A percentile compares a stretch with the other conserved stretches of the same genome.
Conservation (phyloP, 2,797 vertebrate species). For the Hippocampus kuda region DNA sequence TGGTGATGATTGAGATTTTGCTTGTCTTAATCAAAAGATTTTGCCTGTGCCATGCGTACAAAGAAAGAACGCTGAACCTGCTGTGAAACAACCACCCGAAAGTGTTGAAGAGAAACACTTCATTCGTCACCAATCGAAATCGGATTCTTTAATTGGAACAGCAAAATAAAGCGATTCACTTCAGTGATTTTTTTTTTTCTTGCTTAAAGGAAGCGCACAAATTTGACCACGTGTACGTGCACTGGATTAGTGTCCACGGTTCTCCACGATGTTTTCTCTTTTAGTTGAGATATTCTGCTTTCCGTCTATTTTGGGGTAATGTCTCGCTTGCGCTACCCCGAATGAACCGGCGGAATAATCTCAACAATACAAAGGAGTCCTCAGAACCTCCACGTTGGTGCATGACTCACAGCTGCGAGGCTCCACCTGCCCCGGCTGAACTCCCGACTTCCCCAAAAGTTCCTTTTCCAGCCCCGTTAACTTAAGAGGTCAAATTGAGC, state of each 20-base stretch:
- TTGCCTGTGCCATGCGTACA: too few relatives aligned
- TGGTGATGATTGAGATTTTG: too few relatives aligned
- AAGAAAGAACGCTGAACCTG: too few relatives aligned
- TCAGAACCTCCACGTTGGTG: slow-evolving; percentile 15
- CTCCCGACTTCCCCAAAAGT: slow-evolving; percentile 15
- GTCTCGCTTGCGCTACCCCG: slow-evolving; percentile 18
- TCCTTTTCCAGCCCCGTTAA: slow-evolving; percentile 17
- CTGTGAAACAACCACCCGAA: too few relatives aligned
- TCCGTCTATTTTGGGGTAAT: slow-evolving; percentile 43
- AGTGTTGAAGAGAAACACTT: too few relatives aligned
- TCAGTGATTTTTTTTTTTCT: too few relatives aligned
- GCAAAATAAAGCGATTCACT: too few relatives aligned
- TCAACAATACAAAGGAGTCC: slow-evolving; percentile 22
- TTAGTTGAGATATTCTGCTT: not conserved
- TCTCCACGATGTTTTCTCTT: not conserved
- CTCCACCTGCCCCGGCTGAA: not conserved
- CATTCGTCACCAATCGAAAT: too few relatives aligned
- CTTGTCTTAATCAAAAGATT: too few relatives aligned
- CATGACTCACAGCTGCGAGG: slow-evolving; percentile 8
- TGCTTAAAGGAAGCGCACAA: not conserved
- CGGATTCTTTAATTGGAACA: too few relatives aligned
- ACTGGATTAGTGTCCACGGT: not conserved
- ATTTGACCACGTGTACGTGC: not conserved
- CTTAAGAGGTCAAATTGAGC: slow-evolving; percentile 5
- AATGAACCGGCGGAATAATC: slow-evolving; percentile 23